A percentile compares a stretch with the other conserved stretches of the same genome.
Conservation (phyloP, 2,797 vertebrate species). For the Echeneis naucrates region DNA sequence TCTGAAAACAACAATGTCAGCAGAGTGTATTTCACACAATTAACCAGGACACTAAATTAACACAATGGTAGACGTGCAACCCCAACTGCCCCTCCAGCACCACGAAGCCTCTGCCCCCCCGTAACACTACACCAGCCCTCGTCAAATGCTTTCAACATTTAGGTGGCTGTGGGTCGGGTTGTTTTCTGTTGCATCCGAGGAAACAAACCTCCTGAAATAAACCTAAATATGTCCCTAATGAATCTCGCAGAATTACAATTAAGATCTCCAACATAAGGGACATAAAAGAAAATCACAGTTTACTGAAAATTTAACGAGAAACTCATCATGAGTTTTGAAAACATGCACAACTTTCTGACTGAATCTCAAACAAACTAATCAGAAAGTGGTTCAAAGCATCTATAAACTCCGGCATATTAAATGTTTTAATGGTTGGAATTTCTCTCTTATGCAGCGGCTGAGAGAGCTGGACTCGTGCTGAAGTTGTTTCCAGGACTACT, state of each 20-base stretch:
- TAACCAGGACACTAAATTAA: too few relatives aligned
- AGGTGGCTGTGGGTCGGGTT: background rate
- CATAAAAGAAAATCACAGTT: slow-evolving; percentile 37
- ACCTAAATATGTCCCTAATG: background rate
- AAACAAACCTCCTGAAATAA: slow-evolving; percentile 8
- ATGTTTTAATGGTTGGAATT: too few relatives aligned
- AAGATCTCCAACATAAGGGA: slow-evolving; percentile 15
- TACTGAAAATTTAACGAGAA: background rate
- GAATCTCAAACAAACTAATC: background rate
- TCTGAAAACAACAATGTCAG: too few relatives aligned
- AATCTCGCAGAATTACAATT: slow-evolving; percentile 21
- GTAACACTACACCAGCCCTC: too few relatives aligned
- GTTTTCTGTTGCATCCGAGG: background rate
- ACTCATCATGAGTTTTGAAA: background rate
- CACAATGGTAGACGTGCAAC: too few relatives aligned
- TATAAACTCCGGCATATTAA: background rate
- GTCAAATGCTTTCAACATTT: background rate
- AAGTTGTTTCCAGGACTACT: background rate
- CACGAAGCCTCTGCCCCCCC: too few relatives aligned
- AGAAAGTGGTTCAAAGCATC: background rate
- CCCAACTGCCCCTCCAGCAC: too few relatives aligned
- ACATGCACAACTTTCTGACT: background rate
- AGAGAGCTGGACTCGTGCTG: background rate
- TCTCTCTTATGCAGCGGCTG: too few relatives aligned
- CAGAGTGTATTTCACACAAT: too few relatives aligned